Base-by-base conservation (phyloP, 2,888 invertebrate species). In the Cepaea hortensis region DNA sequence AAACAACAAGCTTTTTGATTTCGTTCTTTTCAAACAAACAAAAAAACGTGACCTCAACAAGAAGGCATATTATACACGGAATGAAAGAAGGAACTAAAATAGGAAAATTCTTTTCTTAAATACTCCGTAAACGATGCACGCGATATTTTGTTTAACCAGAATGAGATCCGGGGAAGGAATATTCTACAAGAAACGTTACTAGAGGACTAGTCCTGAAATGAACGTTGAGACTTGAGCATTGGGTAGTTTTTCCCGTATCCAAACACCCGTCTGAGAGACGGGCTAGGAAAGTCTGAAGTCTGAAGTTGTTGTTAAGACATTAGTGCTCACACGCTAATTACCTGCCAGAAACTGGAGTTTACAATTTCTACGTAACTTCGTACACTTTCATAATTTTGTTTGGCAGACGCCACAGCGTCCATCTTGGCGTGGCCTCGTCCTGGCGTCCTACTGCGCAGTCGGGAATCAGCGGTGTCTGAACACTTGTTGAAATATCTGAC, bases 351-450 rank as follows among this genome's bases (percentile, higher is more conserved):
- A 20, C 3, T 35, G n/a, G 48, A 0, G 65, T 65, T 35, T 65
- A 65, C 81, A 65, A 65, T 35, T 15, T 68, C 20, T 48, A 46
- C 65, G 68, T 68, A 81, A 81, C 65, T 20, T 20, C 18, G 81
- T 48, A 68, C 48, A 46, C 81, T 20, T n/a, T 81, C 18, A 81
- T 81, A 81, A 81, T 81, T 65, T 20, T 81, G 81, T 81, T 81
- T 81, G 65, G 81, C 81, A 61, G 20, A 35, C 46, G 20, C 20
- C 18, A 23, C 65, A 20, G 20, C 23, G 11, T 68, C 81, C 46
- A 68, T 62, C 81, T 65, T 81, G 46, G 46, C 15, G 65, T 15
- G 65, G 18, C 18, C 65, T 62, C 18, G 15, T 20, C 46, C 81
- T 68, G 68, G 48, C 81, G 48, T 81, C 20, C 46, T 48, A 46